These are phyloP conservation scores for Lophotriccus pileatus DNA, from an alignment of 2,797 vertebrate species.

Conservation along the genomic window DNA sequence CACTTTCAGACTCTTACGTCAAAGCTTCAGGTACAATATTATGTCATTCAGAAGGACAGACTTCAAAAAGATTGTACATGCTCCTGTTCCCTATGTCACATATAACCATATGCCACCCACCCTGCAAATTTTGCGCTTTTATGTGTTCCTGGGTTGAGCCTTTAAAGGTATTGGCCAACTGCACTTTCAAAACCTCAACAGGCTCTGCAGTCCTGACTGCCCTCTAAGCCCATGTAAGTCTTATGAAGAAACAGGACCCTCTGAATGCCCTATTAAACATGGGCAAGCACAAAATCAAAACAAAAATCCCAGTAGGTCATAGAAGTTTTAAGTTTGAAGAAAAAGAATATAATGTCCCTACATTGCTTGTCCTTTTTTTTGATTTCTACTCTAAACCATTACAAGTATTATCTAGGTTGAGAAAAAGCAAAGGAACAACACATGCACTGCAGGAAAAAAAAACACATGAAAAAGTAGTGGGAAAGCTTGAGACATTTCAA, in stretches of 20 bases:
- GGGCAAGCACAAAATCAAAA: background rate
- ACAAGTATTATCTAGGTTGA: background rate
- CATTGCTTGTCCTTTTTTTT: background rate
- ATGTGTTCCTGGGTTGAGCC: background rate
- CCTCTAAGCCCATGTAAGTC: background rate
- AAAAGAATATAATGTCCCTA: background rate
- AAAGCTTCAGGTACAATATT: background rate
- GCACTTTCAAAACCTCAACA: background rate
- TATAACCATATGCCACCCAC: background rate
- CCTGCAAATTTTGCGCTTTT: background rate
- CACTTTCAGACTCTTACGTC: background rate
- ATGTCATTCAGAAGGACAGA: background rate
- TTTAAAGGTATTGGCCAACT: background rate
- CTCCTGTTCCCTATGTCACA: background rate
- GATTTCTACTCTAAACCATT: background rate
- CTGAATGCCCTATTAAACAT: background rate
- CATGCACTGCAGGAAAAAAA: background rate
- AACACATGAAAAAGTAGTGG: background rate
- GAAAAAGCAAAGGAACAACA: background rate
- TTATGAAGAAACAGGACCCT: rapidly evolving
- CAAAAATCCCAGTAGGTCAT: background rate
- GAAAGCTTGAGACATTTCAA: background rate
- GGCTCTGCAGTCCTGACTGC: background rate
- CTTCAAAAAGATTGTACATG: background rate
- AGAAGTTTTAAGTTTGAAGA: background rate